These are phyloP conservation scores for Schizotus pectinicornis DNA, from an alignment of 2,888 invertebrate genomes.

Conservation along the genomic window DNA sequence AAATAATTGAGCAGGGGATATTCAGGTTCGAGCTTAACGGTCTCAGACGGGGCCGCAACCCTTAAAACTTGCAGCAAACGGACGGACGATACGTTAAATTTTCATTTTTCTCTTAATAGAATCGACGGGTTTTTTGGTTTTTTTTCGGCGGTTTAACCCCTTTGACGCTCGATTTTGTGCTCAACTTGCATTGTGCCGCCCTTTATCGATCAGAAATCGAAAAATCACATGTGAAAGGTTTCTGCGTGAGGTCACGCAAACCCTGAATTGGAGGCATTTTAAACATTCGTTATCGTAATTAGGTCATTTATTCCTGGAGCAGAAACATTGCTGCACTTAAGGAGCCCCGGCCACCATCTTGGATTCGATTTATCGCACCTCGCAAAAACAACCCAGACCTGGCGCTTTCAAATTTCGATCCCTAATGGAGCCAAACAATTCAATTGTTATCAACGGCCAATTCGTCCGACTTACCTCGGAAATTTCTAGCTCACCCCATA, in stretches of 20 bases:
- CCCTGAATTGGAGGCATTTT: constrained; percentile 30
- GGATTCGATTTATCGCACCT: neutral
- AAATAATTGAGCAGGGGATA: constrained; percentile 33
- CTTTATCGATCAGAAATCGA: constrained; percentile 32
- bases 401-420: no score
- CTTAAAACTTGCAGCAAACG: constrained; percentile 40
- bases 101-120: constrained; percentile 21
- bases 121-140: neutral
- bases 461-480: no score
- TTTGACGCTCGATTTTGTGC: constrained; percentile 14
- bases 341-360: constrained; percentile 11
- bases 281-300: constrained; percentile 42
- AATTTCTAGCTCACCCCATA: no score
- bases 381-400: no score
- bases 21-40: constrained; percentile 25
- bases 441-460: no score
- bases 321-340: constrained; percentile 30
- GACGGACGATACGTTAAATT: constrained; percentile 31
- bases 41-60: constrained; percentile 38
- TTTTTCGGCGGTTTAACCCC: no score
- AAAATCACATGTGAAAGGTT: constrained; percentile 35
- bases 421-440: no score
- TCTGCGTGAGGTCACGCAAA: constrained; percentile 34
- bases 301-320: constrained; percentile 38
- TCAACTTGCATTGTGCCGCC: constrained; percentile 2